Percentiles rank a stretch among this genome's conserved stretches.
Conservation (phyloP, 2,113 vertebrate genomes). For the Martes martes region DNA sequence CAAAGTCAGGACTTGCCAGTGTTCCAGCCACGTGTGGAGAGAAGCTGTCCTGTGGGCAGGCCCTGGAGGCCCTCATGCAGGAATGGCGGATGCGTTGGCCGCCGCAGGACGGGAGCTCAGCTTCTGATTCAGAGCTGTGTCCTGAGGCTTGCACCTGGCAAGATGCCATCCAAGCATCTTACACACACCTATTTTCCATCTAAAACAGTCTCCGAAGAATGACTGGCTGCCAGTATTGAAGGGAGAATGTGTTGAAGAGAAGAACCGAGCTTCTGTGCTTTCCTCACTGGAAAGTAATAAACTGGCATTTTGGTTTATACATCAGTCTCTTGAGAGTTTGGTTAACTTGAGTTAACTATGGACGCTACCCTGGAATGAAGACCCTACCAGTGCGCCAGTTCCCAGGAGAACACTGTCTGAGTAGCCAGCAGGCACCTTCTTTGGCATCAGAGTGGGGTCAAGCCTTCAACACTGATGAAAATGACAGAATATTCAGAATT, state of each 20-base stretch:
- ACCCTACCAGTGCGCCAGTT: not conserved
- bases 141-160: not conserved
- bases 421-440: not conserved
- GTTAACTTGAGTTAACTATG: not conserved
- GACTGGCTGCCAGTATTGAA: not conserved
- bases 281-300: not conserved
- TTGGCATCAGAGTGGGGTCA: not conserved
- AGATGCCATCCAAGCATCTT: not conserved
- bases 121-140: not conserved
- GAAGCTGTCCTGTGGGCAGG: too few relatives aligned
- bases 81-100: accelerated
- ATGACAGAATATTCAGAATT: not conserved
- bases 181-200: not conserved
- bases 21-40: not conserved
- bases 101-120: not conserved
- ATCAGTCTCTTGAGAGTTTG: not conserved
- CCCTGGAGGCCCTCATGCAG: not conserved
- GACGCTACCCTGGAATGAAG: not conserved
- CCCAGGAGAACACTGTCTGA: not conserved
- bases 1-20: not conserved
- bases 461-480: not conserved
- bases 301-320: not conserved
- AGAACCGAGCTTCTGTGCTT: not conserved
- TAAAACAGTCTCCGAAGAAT: not conserved
- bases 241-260: not conserved